phyloP scores from a whole-genome alignment of 35 echinoderm and acorn worm species.

The Lytechinus pictus region DNA sequence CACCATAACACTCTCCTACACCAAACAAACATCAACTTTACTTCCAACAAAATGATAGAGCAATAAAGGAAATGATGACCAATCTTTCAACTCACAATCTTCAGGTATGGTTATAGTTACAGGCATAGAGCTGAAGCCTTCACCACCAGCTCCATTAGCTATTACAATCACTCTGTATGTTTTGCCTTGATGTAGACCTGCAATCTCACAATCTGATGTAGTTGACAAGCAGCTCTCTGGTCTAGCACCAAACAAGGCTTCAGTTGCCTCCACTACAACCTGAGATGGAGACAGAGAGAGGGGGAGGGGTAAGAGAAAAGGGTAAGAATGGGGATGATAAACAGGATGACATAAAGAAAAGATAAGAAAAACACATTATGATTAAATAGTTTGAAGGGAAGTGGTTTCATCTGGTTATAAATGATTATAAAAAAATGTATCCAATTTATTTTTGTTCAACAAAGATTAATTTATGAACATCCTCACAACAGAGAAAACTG shows the following conservation, averaged over 20 bases:
- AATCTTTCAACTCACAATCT: background rate
- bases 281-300: background rate
- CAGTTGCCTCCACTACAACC: background rate
- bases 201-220: background rate
- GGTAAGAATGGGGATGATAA: background rate
- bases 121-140: conserved; percentile 34
- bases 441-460: too few relatives aligned
- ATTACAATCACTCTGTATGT: conserved; percentile 5
- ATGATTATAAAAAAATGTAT: background rate
- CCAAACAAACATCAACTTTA: too few relatives aligned
- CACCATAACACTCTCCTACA: too few relatives aligned
- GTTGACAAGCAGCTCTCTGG: conserved; percentile 27
- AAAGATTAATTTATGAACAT: too few relatives aligned
- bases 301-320: background rate
- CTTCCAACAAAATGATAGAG: too few relatives aligned
- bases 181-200: background rate
- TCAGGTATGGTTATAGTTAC: background rate
- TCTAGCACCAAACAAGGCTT: background rate
- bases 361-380: background rate
- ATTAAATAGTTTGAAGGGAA: background rate
- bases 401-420: background rate
- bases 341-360: background rate
- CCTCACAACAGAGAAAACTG: too few relatives aligned
- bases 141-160: conserved; percentile 21
- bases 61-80: too few relatives aligned